Conservation (phyloP, 2,113 vertebrate species). For the Lepidiolamprologus cunningtoni region DNA sequence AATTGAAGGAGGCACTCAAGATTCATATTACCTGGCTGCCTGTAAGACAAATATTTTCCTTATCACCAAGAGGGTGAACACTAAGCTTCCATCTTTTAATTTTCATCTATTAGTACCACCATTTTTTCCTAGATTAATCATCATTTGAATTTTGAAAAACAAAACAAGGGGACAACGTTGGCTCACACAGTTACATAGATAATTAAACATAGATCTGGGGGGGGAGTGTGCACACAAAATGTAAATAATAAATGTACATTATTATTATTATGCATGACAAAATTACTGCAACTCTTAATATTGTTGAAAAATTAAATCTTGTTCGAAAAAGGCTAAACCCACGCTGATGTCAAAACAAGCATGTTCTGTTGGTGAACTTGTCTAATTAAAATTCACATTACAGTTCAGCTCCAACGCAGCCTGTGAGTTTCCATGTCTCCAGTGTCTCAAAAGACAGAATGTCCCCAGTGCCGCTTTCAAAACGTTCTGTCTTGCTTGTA, state of each 20-base stretch:
- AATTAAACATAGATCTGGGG: neutral
- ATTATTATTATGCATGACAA: neutral
- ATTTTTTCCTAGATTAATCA: neutral
- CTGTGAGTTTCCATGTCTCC: neutral
- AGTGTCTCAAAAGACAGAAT: neutral
- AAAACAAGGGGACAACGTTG: neutral
- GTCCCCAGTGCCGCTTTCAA: neutral
- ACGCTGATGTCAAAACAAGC: neutral
- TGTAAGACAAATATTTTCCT: neutral
- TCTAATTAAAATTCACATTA: neutral
- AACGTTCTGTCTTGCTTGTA: neutral
- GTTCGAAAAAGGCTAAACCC: neutral
- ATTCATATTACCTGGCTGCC: neutral
- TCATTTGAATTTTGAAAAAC: neutral
- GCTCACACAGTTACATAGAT: neutral
- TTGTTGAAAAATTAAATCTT: neutral
- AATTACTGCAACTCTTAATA: neutral
- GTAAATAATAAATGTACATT: neutral
- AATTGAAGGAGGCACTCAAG: neutral
- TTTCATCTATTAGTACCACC: neutral
- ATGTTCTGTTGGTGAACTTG: neutral
- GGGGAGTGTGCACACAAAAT: rapidly evolving
- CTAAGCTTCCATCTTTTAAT: neutral
- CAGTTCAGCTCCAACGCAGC: neutral
- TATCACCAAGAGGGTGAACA: neutral